Conservation (phyloP, 2,888 invertebrate genomes). For the Coenonympha glycerion region DNA sequence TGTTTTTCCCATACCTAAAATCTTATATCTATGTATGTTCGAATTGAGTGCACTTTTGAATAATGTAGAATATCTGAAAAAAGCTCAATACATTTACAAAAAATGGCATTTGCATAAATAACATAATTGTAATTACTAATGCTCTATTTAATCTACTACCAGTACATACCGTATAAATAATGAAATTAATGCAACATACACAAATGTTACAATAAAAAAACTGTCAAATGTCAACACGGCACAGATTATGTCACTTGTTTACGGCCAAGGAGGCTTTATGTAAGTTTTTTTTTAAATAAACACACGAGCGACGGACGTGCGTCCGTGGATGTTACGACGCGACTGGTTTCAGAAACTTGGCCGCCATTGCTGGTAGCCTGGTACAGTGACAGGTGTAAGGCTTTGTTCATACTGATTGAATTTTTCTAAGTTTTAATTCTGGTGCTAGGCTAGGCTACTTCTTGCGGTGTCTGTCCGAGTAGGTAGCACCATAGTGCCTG, state of each 20-base stretch:
- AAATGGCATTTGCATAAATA: conserved; percentile 9
- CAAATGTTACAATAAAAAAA: not conserved
- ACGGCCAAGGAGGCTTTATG: conserved; percentile 8
- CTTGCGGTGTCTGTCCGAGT: too few species aligned
- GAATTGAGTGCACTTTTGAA: too few species aligned
- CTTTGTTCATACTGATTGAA: not conserved
- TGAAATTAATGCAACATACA: conserved; percentile 3
- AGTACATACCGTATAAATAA: conserved; percentile 5
- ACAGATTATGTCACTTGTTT: conserved; percentile 15
- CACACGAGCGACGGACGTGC: not conserved
- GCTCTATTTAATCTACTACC: not conserved
- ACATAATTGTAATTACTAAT: not conserved
- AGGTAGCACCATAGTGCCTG: too few species aligned
- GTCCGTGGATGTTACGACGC: not conserved
- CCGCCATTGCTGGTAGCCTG: conserved; percentile 9
- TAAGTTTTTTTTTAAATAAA: not conserved
- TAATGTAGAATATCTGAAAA: not conserved
- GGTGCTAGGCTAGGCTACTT: too few species aligned
- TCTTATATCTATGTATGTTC: too few species aligned
- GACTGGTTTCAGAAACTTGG: not conserved
- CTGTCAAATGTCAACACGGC: conserved; percentile 1
- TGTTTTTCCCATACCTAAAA: too few species aligned
- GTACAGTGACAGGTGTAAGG: not conserved
- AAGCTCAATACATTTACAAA: too few species aligned
- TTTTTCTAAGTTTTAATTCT: not conserved